Percentiles rank a stretch among this genome's conserved stretches.
phyloP scores from a whole-genome alignment of 2,888 invertebrate species.

The Xanthia icteritia region DNA sequence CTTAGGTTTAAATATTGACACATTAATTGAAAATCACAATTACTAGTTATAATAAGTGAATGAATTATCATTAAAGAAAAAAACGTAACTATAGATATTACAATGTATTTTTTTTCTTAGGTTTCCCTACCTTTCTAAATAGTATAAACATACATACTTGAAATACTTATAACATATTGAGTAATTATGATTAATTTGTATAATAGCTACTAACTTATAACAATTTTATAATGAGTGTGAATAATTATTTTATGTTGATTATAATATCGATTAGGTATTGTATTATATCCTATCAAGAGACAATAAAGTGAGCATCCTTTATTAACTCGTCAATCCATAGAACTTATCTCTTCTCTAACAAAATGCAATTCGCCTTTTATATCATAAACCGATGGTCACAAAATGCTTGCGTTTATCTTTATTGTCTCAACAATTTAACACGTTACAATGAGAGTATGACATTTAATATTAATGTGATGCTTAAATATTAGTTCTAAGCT shows the following conservation, averaged over 20 bases:
- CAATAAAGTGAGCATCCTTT: conserved; percentile 70
- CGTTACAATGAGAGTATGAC: conserved; percentile 59
- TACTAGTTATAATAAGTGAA: conserved; percentile 72
- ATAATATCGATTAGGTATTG: conserved; percentile 59
- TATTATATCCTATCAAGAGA: conserved; percentile 66
- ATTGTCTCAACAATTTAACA: conserved; percentile 67
- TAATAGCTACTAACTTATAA: conserved; percentile 78
- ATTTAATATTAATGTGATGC: conserved; percentile 60
- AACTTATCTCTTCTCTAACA: conserved; percentile 2
- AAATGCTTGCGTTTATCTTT: conserved; percentile 64
- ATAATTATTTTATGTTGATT: conserved; percentile 60
- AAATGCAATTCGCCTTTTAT: conserved; percentile 19
- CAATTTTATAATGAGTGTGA: conserved; percentile 70
- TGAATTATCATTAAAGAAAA: conserved; percentile 74
- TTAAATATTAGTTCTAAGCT: conserved; percentile 53
- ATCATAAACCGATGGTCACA: conserved; percentile 21
- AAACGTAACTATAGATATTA: conserved; percentile 74
- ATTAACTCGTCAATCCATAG: conserved; percentile 30
- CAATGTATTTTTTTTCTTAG: conserved; percentile 70
- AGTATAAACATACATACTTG: conserved; percentile 82
- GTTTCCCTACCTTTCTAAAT: conserved; percentile 74
- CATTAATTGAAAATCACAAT: conserved; percentile 85
- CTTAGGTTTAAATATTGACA: conserved; percentile 85
- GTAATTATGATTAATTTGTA: conserved; percentile 81
- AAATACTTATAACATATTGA: conserved; percentile 77